Base-by-base conservation (phyloP, 2,888 invertebrate genomes). In the Hirtodrosophila alboralis region DNA sequence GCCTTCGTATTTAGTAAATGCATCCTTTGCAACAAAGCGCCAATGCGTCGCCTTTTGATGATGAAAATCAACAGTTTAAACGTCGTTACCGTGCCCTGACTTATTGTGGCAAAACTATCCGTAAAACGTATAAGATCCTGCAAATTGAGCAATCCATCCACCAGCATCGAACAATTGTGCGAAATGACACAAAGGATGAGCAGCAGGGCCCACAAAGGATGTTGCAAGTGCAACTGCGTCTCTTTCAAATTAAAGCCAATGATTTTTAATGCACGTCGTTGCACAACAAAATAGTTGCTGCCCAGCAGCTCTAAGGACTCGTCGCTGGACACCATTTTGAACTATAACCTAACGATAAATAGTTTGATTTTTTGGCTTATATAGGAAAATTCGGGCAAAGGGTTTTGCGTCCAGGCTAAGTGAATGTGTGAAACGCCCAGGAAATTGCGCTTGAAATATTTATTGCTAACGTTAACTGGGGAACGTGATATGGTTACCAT, bases 401-500 rank as follows among this genome's bases (percentile, higher is more conserved):
- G 45, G 48, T 13, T 38, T 27, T 1, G 44, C 16, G 34, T 23
- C 8, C 7, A 21, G 23, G 33, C 57, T 71, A 78, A 79, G 76
- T 78, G 76, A 57, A 53, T 48, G 71, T 56, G 68, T 75, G 62
- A 60, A 84, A 84, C 86, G 67, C 72, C 80, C 70, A 59, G 44
- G 47, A 66, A 86, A 84, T 86, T 84, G 85, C 45, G 65, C 43
- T 40, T 81, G 66, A 80, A 86, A 86, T 86, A 85, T 80, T 86
- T 80, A 80, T 80, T 64, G 58, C 58, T 38, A 48, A 57, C 59
- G 59, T 81, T 86, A 85, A 81, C 66, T 26, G 67, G 54, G 37
- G 58, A 74, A 79, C 87, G 79, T 79, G 79, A 81, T 64, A 44
- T 70, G 87, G 57, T 74, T 79, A 81, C 83, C 23, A 36, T 41